Evolutionary conservation across 1,140 invertebrate genomes (phyloP).

Genomic region (Platorchestia sp.): DNA sequence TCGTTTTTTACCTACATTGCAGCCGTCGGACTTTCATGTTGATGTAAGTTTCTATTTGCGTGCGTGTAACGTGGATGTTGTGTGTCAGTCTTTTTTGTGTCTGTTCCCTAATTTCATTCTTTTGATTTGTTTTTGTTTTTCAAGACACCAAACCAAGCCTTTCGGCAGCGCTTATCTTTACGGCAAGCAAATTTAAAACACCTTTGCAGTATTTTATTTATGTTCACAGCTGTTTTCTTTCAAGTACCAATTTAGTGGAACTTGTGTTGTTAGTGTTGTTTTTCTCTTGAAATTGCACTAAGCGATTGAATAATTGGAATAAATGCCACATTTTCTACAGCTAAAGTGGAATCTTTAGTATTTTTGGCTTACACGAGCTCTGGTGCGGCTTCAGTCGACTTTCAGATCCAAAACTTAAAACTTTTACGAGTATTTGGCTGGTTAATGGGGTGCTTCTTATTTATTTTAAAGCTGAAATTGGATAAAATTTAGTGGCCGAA

Average conservation of each 20-base stretch:
- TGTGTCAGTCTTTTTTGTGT: not conserved
- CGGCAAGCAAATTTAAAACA: not conserved
- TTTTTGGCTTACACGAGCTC: too few relatives aligned
- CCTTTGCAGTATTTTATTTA: not conserved
- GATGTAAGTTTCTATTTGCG: constrained; percentile 29
- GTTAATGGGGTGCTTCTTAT: not conserved
- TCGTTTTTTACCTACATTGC: constrained; percentile 1
- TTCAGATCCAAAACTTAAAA: too few relatives aligned
- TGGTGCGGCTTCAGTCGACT: too few relatives aligned
- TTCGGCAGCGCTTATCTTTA: not conserved
- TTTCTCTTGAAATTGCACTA: too few relatives aligned
- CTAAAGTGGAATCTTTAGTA: not conserved
- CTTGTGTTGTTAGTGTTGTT: not conserved
- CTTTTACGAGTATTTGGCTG: not conserved
- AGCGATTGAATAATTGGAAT: too few relatives aligned
- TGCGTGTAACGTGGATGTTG: not conserved
- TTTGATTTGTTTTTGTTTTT: not conserved
- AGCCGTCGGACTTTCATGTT: constrained; percentile 35
- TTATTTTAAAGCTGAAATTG: not conserved
- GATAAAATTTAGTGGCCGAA: not conserved
- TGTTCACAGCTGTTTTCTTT: not conserved
- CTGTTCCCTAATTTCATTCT: not conserved
- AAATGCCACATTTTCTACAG: not conserved
- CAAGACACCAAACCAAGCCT: not conserved
- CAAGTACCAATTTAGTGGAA: not conserved